Conservation (phyloP, 2,113 vertebrate genomes). For the Pelobates fuscus region DNA sequence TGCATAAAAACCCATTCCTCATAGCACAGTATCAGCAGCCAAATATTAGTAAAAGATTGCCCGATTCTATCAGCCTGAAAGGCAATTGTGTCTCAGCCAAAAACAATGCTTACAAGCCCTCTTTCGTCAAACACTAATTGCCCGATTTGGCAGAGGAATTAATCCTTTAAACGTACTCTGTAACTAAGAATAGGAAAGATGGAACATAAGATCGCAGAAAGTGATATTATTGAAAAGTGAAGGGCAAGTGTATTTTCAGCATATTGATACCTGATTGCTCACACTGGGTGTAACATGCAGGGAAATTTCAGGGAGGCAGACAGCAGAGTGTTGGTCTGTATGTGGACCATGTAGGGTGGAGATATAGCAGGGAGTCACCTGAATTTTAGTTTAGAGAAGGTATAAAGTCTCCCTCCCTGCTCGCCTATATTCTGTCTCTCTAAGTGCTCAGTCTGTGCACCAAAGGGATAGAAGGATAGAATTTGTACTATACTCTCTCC, state of each 20-base stretch:
- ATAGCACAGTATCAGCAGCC: no score
- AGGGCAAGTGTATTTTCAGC: neutral
- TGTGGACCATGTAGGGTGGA: neutral
- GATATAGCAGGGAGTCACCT: slow-evolving; percentile 22
- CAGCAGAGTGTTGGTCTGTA: neutral
- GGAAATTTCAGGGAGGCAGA: neutral
- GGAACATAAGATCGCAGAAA: neutral
- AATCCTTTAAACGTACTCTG: neutral
- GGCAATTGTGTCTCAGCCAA: no score
- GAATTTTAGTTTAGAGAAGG: neutral
- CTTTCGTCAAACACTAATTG: neutral
- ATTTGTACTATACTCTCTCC: neutral
- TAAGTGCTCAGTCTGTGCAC: neutral
- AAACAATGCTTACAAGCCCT: neutral
- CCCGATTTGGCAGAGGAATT: neutral
- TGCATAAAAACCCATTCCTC: no score
- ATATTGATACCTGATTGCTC: neutral
- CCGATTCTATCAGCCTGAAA: no score
- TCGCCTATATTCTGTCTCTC: neutral
- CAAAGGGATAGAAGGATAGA: no score
- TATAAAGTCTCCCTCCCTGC: slow-evolving; percentile 21
- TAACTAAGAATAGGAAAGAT: neutral
- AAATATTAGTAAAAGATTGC: no score
- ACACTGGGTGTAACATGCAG: slow-evolving; percentile 3
- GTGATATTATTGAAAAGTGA: neutral